Conservation (phyloP, 2,113 vertebrate genomes). For the Nothocercus nigrocapillus region DNA sequence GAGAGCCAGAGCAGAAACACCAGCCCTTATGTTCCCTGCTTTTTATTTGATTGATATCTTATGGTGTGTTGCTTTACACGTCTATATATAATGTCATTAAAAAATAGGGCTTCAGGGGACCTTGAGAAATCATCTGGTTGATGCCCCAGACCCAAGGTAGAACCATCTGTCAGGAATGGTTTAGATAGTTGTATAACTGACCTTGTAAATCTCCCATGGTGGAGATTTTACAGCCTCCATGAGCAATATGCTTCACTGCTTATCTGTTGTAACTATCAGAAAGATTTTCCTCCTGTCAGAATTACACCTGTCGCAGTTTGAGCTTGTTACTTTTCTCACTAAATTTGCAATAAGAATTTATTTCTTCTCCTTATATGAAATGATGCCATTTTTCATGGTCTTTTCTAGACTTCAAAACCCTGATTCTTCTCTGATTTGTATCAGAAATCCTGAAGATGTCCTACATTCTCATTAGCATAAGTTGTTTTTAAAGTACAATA, state of each 20-base stretch:
- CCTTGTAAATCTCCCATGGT: neutral
- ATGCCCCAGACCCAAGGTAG: neutral
- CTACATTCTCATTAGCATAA: neutral
- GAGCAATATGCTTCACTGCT: neutral
- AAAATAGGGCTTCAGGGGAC: neutral
- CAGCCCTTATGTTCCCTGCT: neutral
- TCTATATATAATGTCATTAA: neutral
- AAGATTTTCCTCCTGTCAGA: neutral
- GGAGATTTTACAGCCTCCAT: neutral
- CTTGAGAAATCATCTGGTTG: neutral
- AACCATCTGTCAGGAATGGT: neutral
- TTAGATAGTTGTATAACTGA: neutral
- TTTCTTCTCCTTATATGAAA: neutral
- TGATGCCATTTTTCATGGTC: neutral
- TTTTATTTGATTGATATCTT: neutral
- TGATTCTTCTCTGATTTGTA: neutral
- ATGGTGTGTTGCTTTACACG: rapidly evolving
- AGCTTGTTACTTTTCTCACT: neutral
- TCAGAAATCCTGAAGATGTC: neutral
- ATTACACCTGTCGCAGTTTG: neutral
- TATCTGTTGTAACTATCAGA: neutral
- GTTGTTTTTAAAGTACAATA: neutral
- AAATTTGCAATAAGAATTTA: neutral
- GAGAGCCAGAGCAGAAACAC: neutral
- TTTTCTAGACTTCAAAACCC: neutral